These are phyloP conservation scores for Macheiramphus alcinus DNA, from an alignment of 2,113 vertebrate species.

Conservation along the genomic window DNA sequence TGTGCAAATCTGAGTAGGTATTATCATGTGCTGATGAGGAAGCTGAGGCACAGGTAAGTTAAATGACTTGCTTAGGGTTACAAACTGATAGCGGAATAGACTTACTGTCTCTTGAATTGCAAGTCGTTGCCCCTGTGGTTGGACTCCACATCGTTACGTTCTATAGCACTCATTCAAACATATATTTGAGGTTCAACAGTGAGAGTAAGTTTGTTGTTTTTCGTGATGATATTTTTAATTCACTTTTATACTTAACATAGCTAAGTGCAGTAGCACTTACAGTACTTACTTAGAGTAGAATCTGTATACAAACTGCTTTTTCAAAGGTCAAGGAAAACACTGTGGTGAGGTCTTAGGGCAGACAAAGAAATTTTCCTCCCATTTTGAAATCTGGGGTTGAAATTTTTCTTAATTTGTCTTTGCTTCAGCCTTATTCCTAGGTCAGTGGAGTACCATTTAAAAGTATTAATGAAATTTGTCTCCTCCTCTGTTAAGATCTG, in stretches of 20 bases:
- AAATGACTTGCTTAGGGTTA: neutral
- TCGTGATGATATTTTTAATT: neutral
- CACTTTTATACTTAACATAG: neutral
- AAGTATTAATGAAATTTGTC: neutral
- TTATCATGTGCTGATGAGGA: neutral
- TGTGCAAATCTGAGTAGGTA: neutral
- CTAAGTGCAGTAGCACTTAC: neutral
- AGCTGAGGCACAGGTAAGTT: neutral
- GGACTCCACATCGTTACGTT: neutral
- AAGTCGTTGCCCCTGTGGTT: accelerated
- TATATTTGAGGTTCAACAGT: neutral
- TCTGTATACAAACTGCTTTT: neutral
- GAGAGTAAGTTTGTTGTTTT: neutral
- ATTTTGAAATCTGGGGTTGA: neutral
- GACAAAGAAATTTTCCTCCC: neutral
- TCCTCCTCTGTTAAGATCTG: neutral
- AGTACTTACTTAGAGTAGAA: neutral
- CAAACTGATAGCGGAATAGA: neutral
- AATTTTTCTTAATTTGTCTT: neutral
- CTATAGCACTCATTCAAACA: neutral
- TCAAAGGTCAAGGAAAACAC: neutral
- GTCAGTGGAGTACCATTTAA: neutral
- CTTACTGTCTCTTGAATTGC: neutral
- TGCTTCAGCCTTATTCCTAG: neutral
- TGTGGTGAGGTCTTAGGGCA: neutral